Percentiles rank a stretch among this genome's conserved stretches.
Evolutionary conservation across 2,113 vertebrate genomes (phyloP).

Genomic region (Lynx canadensis): DNA sequence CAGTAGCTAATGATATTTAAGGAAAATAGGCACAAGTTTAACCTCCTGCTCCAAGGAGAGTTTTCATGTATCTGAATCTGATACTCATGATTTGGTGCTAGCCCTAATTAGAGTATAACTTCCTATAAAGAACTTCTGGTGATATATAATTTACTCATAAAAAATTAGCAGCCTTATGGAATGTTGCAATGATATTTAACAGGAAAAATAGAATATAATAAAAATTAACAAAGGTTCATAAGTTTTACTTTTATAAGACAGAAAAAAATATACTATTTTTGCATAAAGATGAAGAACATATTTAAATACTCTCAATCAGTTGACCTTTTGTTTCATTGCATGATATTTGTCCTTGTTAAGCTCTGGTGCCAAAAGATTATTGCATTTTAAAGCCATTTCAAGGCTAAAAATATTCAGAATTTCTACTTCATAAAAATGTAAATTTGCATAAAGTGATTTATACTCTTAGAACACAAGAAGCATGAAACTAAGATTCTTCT

Average conservation of each 20-base stretch:
- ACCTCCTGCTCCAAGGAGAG: not conserved
- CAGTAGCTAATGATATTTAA: not conserved
- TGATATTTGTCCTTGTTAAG: conserved; percentile 85
- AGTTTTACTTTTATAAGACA: conserved; percentile 58
- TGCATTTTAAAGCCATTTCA: conserved; percentile 77
- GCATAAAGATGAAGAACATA: conserved; percentile 69
- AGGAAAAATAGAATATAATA: conserved; percentile 52
- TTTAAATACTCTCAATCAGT: conserved; percentile 80
- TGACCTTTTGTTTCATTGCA: conserved; percentile 84
- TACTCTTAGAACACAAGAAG: conserved; percentile 61
- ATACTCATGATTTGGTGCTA: conserved; percentile 24
- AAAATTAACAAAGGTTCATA: conserved; percentile 62
- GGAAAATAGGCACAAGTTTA: conserved; percentile 12
- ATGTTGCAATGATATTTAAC: not conserved
- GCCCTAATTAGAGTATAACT: not conserved
- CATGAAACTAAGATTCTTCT: conserved; percentile 60
- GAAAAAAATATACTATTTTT: conserved; percentile 56
- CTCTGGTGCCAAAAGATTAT: conserved; percentile 59
- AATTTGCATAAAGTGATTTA: conserved; percentile 74
- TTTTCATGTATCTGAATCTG: conserved; percentile 47
- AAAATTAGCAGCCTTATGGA: not conserved
- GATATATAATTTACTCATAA: conserved; percentile 22
- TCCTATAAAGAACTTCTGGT: not conserved
- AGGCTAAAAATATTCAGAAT: conserved; percentile 75
- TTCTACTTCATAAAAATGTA: conserved; percentile 74